Evolutionary conservation across 2,888 invertebrate species (phyloP).

Genomic region (Leucoma salicis): DNA sequence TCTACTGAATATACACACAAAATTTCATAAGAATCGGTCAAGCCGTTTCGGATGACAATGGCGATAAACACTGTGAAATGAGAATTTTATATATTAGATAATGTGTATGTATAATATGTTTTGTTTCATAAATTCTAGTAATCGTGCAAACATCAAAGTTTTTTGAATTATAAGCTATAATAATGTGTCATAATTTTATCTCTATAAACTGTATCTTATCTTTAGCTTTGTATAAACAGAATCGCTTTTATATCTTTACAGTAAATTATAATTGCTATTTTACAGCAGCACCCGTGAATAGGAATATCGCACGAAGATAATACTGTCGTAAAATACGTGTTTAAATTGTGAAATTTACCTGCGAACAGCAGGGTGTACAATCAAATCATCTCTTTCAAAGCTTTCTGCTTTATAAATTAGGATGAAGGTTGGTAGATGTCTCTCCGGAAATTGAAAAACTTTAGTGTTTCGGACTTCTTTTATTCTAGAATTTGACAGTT

Average conservation of each 20-base stretch:
- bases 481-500: slow-evolving; percentile 66
- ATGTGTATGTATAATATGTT: no score
- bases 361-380: slow-evolving; percentile 68
- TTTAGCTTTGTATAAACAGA: slow-evolving; percentile 12
- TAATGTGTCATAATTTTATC: not conserved
- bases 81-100: no score
- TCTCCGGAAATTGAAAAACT: slow-evolving; percentile 80
- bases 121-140: no score
- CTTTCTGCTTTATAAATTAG: slow-evolving; percentile 71
- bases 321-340: slow-evolving; percentile 63
- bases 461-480: slow-evolving; percentile 54
- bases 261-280: slow-evolving; percentile 29
- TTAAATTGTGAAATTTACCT: slow-evolving; percentile 73
- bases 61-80: no score
- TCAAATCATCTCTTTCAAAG: slow-evolving; percentile 69
- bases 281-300: slow-evolving; percentile 47
- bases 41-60: no score
- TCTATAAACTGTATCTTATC: not conserved
- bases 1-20: no score
- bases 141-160: no score
- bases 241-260: slow-evolving; percentile 15
- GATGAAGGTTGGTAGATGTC: slow-evolving; percentile 63
- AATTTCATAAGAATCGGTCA: no score
- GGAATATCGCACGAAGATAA: slow-evolving; percentile 59
- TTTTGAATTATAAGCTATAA: not conserved